Percentiles rank a stretch among this genome's conserved stretches.
Conservation (phyloP, 2,113 vertebrate species). For the Dasyornis broadbenti region DNA sequence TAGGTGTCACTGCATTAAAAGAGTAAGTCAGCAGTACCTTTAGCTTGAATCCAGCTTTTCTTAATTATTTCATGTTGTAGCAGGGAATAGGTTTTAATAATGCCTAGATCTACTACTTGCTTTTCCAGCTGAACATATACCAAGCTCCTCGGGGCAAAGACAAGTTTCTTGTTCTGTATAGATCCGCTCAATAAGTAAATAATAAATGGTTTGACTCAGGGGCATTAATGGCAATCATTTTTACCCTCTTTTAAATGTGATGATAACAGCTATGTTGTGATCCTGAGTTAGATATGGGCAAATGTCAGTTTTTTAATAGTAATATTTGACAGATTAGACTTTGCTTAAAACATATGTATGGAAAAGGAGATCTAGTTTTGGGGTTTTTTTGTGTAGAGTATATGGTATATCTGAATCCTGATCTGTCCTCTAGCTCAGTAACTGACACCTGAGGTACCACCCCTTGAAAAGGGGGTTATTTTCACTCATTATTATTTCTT, state of each 20-base stretch:
- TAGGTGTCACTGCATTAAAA: neutral
- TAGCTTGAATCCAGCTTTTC: neutral
- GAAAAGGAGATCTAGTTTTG: neutral
- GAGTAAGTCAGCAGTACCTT: neutral
- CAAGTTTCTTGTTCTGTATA: neutral
- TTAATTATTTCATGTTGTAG: conserved; percentile 10
- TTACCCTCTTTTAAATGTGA: neutral
- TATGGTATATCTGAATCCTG: neutral
- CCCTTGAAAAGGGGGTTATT: neutral
- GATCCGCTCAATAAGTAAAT: conserved; percentile 23
- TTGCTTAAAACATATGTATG: neutral
- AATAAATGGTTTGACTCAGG: neutral
- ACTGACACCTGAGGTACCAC: neutral
- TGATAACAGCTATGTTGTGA: neutral
- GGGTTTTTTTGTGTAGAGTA: neutral
- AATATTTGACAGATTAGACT: neutral
- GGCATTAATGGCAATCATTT: neutral
- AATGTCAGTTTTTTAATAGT: neutral
- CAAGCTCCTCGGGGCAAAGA: neutral
- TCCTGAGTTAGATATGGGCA: neutral
- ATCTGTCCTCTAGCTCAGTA: neutral
- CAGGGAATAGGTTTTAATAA: conserved; percentile 1
- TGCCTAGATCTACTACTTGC: neutral
- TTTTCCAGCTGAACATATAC: neutral
- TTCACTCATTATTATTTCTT: neutral